Conservation (phyloP, 1,140 invertebrate genomes). For the Drosophila erecta region DNA sequence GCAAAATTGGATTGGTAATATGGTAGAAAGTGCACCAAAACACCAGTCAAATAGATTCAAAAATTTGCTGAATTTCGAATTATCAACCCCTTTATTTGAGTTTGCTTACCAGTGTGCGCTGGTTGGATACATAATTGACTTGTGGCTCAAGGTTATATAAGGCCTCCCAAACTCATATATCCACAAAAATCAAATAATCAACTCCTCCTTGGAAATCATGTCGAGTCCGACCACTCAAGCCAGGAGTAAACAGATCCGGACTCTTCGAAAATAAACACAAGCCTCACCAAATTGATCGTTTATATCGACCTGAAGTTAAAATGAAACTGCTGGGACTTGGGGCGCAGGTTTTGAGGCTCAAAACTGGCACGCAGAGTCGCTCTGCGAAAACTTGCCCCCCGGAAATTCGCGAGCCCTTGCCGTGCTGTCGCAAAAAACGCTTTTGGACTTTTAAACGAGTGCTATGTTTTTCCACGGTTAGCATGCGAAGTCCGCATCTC, state of each 20-base stretch:
- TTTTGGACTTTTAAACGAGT: slow-evolving; percentile 39
- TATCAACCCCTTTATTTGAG: no score
- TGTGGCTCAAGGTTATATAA: slow-evolving; percentile 24
- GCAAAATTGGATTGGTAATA: no score
- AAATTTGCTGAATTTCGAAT: no score
- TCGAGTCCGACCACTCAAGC: background rate
- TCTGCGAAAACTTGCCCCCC: slow-evolving; percentile 13
- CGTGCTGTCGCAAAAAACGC: slow-evolving; percentile 47
- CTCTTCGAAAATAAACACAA: slow-evolving; percentile 13
- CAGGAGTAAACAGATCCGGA: background rate
- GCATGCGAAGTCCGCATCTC: slow-evolving; percentile 4
- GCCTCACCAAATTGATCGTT: slow-evolving; percentile 34
- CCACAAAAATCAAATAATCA: slow-evolving; percentile 3
- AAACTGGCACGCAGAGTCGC: background rate
- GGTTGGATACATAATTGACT: background rate
- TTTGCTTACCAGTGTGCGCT: background rate
- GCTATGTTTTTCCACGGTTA: slow-evolving; percentile 49
- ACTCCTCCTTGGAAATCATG: slow-evolving; percentile 9
- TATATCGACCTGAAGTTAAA: slow-evolving; percentile 26
- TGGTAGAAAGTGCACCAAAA: no score
- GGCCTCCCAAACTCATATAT: background rate
- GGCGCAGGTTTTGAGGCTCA: slow-evolving; percentile 28
- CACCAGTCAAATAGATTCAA: no score
- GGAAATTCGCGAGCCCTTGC: slow-evolving; percentile 25
- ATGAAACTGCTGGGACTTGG: slow-evolving; percentile 62